phyloP scores from a whole-genome alignment of 64 coral and sea anemone genomes.

The Hydrozoanthus tunicans region DNA sequence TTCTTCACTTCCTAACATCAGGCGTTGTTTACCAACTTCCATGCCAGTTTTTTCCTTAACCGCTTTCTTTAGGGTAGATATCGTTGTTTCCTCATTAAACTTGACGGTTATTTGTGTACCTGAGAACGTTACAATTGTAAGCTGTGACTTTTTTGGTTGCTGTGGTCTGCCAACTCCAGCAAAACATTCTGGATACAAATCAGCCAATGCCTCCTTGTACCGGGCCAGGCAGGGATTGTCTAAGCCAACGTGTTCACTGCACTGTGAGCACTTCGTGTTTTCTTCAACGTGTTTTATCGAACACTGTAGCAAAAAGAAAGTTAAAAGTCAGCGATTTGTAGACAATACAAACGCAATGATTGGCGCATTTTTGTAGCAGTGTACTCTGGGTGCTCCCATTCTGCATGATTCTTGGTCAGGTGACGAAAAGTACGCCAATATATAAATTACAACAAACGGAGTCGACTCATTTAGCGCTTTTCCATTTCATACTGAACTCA shows the following conservation, averaged over 20 bases:
- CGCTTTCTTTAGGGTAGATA: constrained; percentile 19
- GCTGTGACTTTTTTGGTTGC: background rate
- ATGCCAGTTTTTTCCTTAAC: constrained; percentile 28
- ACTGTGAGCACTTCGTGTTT: constrained; percentile 17
- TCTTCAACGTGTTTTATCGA: background rate
- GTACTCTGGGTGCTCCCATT: background rate
- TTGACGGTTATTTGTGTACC: background rate
- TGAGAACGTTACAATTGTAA: constrained; percentile 5
- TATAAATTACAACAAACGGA: too few species aligned
- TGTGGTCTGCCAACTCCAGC: background rate
- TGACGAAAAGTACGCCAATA: too few species aligned
- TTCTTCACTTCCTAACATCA: constrained; percentile 16
- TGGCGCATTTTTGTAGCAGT: background rate
- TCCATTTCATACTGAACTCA: too few species aligned
- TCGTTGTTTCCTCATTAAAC: constrained; percentile 13
- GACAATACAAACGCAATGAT: background rate
- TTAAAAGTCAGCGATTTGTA: background rate
- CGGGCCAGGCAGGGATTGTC: background rate
- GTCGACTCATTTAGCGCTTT: too few species aligned
- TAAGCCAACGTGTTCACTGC: background rate
- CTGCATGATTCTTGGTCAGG: too few species aligned
- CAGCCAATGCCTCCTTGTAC: constrained; percentile 6
- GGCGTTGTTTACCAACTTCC: constrained; percentile 40
- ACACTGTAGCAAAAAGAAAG: background rate
- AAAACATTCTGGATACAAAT: constrained; percentile 21